A percentile compares a stretch with the other conserved stretches of the same genome.
Conservation (phyloP, 2,797 vertebrate species). For the Lates japonicus region DNA sequence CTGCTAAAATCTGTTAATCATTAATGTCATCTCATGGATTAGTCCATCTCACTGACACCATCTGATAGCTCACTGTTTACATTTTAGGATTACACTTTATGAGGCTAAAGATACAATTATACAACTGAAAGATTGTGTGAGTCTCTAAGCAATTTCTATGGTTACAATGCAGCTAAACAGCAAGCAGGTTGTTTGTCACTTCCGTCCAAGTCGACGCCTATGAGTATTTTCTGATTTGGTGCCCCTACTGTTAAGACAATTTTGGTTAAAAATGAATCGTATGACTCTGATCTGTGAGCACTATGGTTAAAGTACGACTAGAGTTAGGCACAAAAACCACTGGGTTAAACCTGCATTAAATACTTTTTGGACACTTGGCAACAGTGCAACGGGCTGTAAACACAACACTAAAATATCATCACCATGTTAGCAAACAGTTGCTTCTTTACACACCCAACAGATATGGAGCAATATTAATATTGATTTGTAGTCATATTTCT, state of each 20-base stretch:
- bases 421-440: not conserved
- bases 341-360: not conserved
- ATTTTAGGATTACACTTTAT: conserved; percentile 18
- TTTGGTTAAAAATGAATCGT: not conserved
- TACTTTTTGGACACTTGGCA: not conserved
- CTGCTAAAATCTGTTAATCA: conserved; percentile 61
- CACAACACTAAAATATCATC: too few species aligned
- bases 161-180: conserved; percentile 15
- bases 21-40: conserved; percentile 37
- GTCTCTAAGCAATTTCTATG: not conserved
- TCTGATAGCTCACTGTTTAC: conserved; percentile 28
- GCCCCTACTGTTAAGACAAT: not conserved
- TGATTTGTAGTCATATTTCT: not conserved
- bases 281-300: not conserved
- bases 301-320: not conserved
- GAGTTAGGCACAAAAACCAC: not conserved
- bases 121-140: not conserved
- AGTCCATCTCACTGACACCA: conserved; percentile 38
- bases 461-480: not conserved
- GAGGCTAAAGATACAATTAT: not conserved
- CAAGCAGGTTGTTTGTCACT: not conserved
- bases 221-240: not conserved
- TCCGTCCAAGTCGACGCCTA: not conserved
- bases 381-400: not conserved
- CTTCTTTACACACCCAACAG: not conserved